Evolutionary conservation across 2,113 vertebrate genomes (phyloP).

Genomic region (Chlorocebus sabaeus): DNA sequence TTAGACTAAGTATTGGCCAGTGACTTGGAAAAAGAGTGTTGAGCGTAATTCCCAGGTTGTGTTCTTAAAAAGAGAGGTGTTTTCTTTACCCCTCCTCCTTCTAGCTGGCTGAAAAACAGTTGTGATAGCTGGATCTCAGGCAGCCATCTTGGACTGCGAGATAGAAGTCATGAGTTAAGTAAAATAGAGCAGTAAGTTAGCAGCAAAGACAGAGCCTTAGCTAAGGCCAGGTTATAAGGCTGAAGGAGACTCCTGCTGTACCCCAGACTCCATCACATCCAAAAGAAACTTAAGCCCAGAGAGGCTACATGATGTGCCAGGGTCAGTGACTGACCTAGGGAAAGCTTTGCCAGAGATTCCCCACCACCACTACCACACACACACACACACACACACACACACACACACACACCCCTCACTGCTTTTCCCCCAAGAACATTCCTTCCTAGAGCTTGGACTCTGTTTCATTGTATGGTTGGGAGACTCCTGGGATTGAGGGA

Average conservation of each 20-base stretch:
- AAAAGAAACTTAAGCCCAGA: background rate
- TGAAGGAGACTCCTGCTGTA: background rate
- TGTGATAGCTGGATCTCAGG: conserved; percentile 15
- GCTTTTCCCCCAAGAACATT: background rate
- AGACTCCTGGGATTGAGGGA: background rate
- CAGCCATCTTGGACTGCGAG: background rate
- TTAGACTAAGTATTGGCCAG: background rate
- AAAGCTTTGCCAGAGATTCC: background rate
- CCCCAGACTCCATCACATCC: background rate
- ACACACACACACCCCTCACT: background rate
- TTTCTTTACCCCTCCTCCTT: background rate
- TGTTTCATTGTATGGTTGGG: background rate
- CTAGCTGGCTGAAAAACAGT: background rate
- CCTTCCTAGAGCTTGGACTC: background rate
- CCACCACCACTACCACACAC: too few species aligned
- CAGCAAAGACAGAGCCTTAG: background rate
- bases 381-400: too few species aligned
- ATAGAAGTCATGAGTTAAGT: background rate
- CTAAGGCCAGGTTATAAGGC: background rate
- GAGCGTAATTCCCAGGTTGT: background rate
- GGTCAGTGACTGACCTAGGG: background rate
- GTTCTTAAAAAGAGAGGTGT: background rate
- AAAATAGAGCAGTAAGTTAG: background rate
- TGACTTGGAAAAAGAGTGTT: background rate
- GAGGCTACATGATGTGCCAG: background rate